Conservation (phyloP, 2,797 vertebrate genomes). For the Eulemur albifrons region DNA sequence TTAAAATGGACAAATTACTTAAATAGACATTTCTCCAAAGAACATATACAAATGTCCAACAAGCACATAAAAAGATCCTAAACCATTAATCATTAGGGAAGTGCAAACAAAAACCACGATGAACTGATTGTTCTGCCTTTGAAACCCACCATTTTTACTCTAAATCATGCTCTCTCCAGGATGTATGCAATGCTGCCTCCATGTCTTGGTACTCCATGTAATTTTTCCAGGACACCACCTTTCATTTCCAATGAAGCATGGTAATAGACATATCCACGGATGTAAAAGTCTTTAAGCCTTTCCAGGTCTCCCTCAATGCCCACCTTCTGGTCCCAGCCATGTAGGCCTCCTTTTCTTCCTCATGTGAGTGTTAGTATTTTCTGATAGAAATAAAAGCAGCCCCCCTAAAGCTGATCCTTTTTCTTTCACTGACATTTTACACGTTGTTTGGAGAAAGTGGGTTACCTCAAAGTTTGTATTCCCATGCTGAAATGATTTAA, state of each 20-base stretch:
- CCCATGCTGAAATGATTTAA: background rate
- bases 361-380: background rate
- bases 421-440: background rate
- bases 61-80: background rate
- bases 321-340: no score
- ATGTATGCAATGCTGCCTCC: background rate
- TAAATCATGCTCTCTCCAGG: background rate
- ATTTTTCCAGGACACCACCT: background rate
- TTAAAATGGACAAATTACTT: background rate
- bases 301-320: background rate
- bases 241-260: background rate
- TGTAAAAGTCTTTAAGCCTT: background rate
- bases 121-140: background rate
- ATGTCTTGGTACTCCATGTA: background rate
- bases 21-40: background rate
- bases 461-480: background rate
- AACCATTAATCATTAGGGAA: background rate
- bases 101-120: background rate
- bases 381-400: background rate
- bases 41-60: background rate
- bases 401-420: background rate
- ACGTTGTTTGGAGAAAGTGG: background rate
- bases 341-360: background rate
- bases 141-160: background rate
- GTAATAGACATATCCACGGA: background rate